These are phyloP conservation scores for Amphiprion ocellaris DNA, from an alignment of 2,113 vertebrate genomes.

Conservation along the genomic window DNA sequence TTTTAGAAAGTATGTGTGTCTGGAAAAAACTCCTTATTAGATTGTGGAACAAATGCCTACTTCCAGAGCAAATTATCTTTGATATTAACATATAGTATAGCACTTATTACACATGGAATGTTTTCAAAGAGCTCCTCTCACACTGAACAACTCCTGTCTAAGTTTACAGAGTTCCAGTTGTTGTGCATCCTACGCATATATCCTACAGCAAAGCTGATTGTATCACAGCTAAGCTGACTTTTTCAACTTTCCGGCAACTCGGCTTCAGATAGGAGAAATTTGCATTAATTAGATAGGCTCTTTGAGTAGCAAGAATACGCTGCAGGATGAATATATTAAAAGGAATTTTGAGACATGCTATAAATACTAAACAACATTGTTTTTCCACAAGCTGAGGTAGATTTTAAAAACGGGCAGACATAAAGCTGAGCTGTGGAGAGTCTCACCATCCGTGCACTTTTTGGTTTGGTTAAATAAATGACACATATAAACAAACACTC, in stretches of 20 bases:
- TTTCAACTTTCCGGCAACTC: slow-evolving; percentile 80
- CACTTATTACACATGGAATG: slow-evolving; percentile 62
- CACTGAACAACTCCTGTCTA: slow-evolving; percentile 23
- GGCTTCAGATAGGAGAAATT: slow-evolving; percentile 77
- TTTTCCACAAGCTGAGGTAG: slow-evolving; percentile 28
- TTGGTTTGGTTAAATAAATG: slow-evolving; percentile 11
- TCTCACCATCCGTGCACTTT: background rate
- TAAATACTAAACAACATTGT: slow-evolving; percentile 73
- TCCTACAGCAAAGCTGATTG: slow-evolving; percentile 75
- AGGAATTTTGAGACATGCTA: slow-evolving; percentile 56
- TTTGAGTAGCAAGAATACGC: slow-evolving; percentile 70
- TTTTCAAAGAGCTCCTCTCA: slow-evolving; percentile 56
- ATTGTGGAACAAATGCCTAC: slow-evolving; percentile 14
- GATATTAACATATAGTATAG: slow-evolving; percentile 50
- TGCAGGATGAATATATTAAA: slow-evolving; percentile 76
- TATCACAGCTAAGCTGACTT: slow-evolving; percentile 80
- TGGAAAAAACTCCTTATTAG: background rate
- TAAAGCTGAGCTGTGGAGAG: slow-evolving; percentile 5
- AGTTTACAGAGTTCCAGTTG: slow-evolving; percentile 58
- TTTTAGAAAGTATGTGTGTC: background rate
- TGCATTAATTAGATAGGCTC: slow-evolving; percentile 84
- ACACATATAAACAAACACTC: slow-evolving; percentile 4
- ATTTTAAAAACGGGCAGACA: slow-evolving; percentile 18
- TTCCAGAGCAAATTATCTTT: slow-evolving; percentile 42
- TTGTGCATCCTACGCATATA: slow-evolving; percentile 73